Conservation (phyloP, 2,888 invertebrate genomes). For the Drosophila limbata region DNA sequence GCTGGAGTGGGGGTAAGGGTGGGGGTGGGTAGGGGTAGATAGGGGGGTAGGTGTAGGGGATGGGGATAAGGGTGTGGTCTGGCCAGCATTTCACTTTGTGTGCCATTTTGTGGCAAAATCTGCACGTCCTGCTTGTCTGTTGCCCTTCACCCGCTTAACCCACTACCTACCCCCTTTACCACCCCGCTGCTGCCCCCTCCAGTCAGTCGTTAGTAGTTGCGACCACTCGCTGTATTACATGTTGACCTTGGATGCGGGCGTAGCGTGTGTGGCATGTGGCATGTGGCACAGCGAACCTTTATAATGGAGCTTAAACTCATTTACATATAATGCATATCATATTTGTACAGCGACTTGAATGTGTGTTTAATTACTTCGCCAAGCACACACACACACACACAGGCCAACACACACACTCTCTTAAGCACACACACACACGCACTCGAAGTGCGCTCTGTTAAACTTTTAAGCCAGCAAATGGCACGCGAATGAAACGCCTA, state of each 20-base stretch:
- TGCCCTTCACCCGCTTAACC: conserved; percentile 44
- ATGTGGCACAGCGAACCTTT: conserved; percentile 52
- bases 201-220: background rate
- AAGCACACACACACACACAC: conserved; percentile 31
- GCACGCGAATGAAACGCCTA: conserved; percentile 32
- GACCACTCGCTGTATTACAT: conserved; percentile 1
- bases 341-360: conserved; percentile 64
- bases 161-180: background rate
- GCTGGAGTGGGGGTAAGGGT: background rate
- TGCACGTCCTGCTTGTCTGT: conserved; percentile 18
- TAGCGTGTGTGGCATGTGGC: conserved; percentile 32
- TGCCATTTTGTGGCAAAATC: conserved; percentile 36
- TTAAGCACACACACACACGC: background rate
- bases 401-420: background rate
- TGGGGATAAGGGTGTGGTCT: no score
- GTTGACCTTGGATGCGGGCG: conserved; percentile 47
- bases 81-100: conserved; percentile 19
- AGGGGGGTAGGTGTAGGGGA: background rate
- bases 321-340: conserved; percentile 67
- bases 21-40: background rate
- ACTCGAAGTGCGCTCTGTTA: conserved; percentile 4
- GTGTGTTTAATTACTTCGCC: conserved; percentile 65
- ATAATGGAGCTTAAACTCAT: conserved; percentile 65
- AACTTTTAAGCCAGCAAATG: conserved; percentile 51
- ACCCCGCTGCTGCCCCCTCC: no score